Base-by-base conservation (phyloP, 2,797 vertebrate genomes). In the Arctocebus calabarensis region DNA sequence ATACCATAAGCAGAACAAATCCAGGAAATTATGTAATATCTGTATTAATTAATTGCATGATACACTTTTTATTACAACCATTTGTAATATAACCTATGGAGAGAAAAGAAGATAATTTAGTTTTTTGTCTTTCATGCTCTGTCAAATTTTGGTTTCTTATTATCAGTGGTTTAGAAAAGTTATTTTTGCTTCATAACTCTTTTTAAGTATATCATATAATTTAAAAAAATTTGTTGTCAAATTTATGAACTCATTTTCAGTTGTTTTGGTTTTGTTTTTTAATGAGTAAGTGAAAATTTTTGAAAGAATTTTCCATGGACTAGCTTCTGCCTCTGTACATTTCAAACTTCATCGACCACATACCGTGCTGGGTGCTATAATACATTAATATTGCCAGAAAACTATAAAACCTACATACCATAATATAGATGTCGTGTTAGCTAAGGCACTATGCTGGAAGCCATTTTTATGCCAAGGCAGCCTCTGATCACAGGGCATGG, bases 361-460 rank as follows among this genome's bases (percentile, higher is more conserved):
- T 8, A 57, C 9, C 7, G 27, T 11, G 40, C 17, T 73, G 29
- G 73, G 27, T 61, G 29, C 17, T 82, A 22, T 2, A 16, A 27
- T 34, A 32, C 29, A 29, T 32, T 73, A 19, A 16, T 7, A 2
- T 32, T 2, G 6, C 48, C 0, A 1, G 37, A 29, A 77, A 48
- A 66, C 61, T 0, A 0, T 45, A 29, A 68, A 48, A 66, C 19
- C 43, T 74, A 57, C 19, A 27, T 74, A 66, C 37, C 48, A 1
- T n/a, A 1, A 20, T 22, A 1, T 8, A 22, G 48, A 29, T 14
- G 13, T 32, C 20, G 19, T 9, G 20, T 16, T 5, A 23, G n/a
- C 25, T 17, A 57, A 55, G 27, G 19, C 55, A 7, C 9, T 25
- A 19, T 61, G 14, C 75, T 52, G n/a, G 66, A 75, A 57, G 77